Conservation (phyloP, 2,888 invertebrate species). For the Schizaphis graminum region DNA sequence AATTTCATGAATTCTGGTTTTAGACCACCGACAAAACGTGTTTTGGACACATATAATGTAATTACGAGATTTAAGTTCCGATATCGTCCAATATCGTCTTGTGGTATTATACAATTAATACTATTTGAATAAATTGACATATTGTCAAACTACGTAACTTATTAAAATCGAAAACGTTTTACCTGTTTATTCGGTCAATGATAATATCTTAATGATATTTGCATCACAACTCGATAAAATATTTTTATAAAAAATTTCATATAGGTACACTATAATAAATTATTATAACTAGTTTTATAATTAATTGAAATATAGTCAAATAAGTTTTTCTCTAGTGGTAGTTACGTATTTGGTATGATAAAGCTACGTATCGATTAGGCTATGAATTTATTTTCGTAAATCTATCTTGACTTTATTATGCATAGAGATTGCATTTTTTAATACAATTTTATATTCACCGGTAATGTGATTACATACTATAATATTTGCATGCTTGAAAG, state of each 20-base stretch:
- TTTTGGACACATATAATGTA: background rate
- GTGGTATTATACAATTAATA: background rate
- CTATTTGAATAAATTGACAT: background rate
- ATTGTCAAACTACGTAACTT: background rate
- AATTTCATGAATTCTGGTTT: background rate
- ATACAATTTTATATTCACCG: background rate
- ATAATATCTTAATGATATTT: background rate
- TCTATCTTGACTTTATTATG: too few relatives aligned
- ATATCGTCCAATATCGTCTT: background rate
- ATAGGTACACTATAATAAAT: background rate
- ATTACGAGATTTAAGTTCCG: background rate
- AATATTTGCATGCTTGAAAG: background rate
- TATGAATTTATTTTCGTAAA: background rate
- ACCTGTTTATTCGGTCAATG: background rate
- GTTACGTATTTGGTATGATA: background rate
- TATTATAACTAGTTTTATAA: too few relatives aligned
- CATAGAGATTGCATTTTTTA: too few relatives aligned
- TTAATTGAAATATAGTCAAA: background rate
- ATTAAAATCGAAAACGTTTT: background rate
- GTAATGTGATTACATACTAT: background rate
- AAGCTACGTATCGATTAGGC: background rate
- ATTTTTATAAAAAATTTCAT: background rate
- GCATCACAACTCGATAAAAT: background rate
- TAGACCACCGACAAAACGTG: background rate
- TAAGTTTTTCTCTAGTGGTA: background rate